phyloP scores from a whole-genome alignment of 2,797 vertebrate genomes.

The Heterohyrax brucei region DNA sequence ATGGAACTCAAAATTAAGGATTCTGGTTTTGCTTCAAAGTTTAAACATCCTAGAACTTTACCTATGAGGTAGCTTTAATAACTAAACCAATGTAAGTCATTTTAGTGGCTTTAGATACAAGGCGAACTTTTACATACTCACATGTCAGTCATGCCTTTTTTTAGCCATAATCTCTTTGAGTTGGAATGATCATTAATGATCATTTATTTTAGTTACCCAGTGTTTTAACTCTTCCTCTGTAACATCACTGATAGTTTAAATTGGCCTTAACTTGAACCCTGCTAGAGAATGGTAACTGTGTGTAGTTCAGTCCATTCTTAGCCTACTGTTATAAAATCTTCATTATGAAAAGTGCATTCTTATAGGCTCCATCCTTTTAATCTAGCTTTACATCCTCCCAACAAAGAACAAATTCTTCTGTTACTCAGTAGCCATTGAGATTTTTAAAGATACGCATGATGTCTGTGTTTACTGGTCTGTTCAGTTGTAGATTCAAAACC shows the following conservation, averaged over 20 bases:
- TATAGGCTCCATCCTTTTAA: constrained; percentile 27
- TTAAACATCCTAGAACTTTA: neutral
- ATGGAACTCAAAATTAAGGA: constrained; percentile 11
- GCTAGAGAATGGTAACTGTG: neutral
- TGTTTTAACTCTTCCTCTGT: constrained; percentile 30
- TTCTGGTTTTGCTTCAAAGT: constrained; percentile 40
- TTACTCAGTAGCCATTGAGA: neutral
- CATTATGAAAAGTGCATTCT: constrained; percentile 37
- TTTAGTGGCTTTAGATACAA: constrained; percentile 49
- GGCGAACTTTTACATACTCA: constrained; percentile 19
- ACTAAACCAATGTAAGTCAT: constrained; percentile 4
- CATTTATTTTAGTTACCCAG: neutral
- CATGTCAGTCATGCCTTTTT: neutral
- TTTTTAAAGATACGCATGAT: constrained; percentile 14
- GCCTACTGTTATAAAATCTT: constrained; percentile 39
- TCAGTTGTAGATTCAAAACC: constrained; percentile 18
- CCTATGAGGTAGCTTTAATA: constrained; percentile 21
- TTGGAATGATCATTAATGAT: constrained; percentile 59
- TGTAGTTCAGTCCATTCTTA: constrained; percentile 51
- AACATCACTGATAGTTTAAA: constrained; percentile 41
- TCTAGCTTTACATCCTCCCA: neutral
- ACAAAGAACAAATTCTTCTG: constrained; percentile 44
- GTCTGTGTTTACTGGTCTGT: neutral
- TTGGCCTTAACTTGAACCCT: neutral
- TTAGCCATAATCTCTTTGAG: constrained; percentile 13